Base-by-base conservation (phyloP, 2,888 invertebrate species). In the Caenorhabditis drosophilae region DNA sequence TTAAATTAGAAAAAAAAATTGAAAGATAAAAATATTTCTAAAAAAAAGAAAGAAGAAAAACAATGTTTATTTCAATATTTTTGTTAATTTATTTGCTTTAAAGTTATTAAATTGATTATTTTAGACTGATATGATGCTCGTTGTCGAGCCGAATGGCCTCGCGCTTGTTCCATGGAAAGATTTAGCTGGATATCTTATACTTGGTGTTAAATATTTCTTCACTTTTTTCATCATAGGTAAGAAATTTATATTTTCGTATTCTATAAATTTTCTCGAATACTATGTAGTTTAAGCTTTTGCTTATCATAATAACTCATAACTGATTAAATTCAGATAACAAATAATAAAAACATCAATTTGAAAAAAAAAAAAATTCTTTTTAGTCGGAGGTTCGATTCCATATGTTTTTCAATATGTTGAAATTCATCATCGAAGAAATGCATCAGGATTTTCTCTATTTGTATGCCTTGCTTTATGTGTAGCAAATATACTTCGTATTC, bases 361-460 rank as follows among this genome's bases (percentile, higher is more conserved):
- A n/a, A 15, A 18, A 16, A 26, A 46, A 27, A 31, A 9, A 46
- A 11, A 31, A 4, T 16, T 48, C 51, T 51, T 71, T 68, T 40
- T 70, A 73, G 74, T 80, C 35, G 77, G 78, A 44, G 79, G 82
- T 48, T 70, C 80, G 35, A 78, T 84, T 36, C 83, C 83, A 11
- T 83, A 82, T 58, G 78, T 84, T 16, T 82, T 81, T 63, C 87
- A 87, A 71, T 97, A 96, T 84, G 88, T 89, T 76, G 93, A 97
- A 86, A 97, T 98, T 66, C 90, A 89, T 84, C 89, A 78, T 20
- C 68, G 70, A 2, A 91, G 92, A 85, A 93, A 95, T 87, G 90
- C 94, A 16, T 94, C 95, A 79, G 98, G 98, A 12, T 99, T 99
- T 86, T 97, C 97, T 0, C 87, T 94, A 45, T 92, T 93, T 85